Conservation (phyloP, 1,140 invertebrate genomes). For the Pseudomyrmex concolor region DNA sequence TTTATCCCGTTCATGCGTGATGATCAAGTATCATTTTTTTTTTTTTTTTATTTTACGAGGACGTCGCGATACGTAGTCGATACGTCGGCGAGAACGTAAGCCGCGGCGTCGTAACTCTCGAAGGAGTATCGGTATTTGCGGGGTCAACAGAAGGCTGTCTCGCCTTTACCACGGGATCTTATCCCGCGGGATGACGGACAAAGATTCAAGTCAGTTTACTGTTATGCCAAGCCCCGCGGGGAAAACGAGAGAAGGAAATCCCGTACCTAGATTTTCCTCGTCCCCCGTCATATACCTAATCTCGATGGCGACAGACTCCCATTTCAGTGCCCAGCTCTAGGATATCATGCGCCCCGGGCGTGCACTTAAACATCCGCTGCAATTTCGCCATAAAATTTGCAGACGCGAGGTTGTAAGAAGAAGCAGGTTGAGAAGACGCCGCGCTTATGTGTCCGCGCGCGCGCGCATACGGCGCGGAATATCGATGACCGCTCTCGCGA, state of each 20-base stretch:
- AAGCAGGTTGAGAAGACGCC: background rate
- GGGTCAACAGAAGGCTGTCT: conserved; percentile 66
- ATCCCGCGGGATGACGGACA: conserved; percentile 67
- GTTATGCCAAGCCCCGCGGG: conserved; percentile 63
- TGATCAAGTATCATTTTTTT: conserved; percentile 36
- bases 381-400: conserved; percentile 62
- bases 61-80: conserved; percentile 29
- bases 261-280: conserved; percentile 67
- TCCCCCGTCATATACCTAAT: conserved; percentile 69
- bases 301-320: conserved; percentile 66
- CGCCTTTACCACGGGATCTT: conserved; percentile 63
- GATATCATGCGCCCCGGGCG: conserved; percentile 65
- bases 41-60: background rate
- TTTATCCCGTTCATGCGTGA: background rate
- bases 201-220: conserved; percentile 73
- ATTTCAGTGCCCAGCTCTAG: conserved; percentile 64
- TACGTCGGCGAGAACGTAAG: conserved; percentile 59
- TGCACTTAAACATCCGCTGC: conserved; percentile 68
- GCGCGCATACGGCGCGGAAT: too few species aligned
- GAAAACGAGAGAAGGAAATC: conserved; percentile 66
- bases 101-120: conserved; percentile 57
- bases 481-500: background rate
- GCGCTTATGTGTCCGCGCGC: background rate
- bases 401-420: conserved; percentile 37
- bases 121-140: conserved; percentile 69